Evolutionary conservation across 2,113 vertebrate species (phyloP), one percentile per base, ranked within the genome.

Genomic region (Empidonax traillii): DNA sequence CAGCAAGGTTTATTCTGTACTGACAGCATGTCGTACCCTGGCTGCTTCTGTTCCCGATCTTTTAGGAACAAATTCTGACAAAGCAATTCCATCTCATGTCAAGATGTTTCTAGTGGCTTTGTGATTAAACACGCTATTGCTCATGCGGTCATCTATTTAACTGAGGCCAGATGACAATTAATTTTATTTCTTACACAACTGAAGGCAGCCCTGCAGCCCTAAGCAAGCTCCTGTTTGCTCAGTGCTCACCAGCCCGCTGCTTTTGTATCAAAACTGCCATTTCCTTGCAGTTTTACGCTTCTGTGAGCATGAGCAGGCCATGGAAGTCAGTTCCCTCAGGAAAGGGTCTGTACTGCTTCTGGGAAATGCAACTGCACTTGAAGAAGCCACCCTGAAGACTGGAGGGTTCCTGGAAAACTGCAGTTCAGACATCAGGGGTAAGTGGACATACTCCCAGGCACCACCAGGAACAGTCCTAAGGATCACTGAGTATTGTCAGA

Each of bases 31-130:
- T 49, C 1, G 0, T 41, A 85, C 31, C 77, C 56, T 82, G 2
- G 0, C 56, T 82, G 28, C 41, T 87, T 82, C 31, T 5, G 33
- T n/a, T 51, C 12, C 21, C 2, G 2, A 52, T 19, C 37, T 43
- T 33, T 83, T 87, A 33, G 76, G 56, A 95, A 85, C 23, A 85
- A 89, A 73, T 75, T 85, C 74, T 93, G 69, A 80, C 8, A 25
- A 95, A 89, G 39, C 44, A 81, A 72, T 88, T 90, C 56, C 43
- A 31, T 62, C 49, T 82, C 62, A 68, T 52, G 52, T 67, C 85
- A 85, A 68, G 58, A 63, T 79, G 58, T 72, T 96, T 76, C 81
- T 58, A 83, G 77, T 43, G 74, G 58, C 18, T 82, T 92, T 82
- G 69, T 87, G 81, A 94, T 76, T 87, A 87, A 96, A 85, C 58